Evolutionary conservation across 2,797 vertebrate genomes (phyloP).

Genomic region (Erethizon dorsatum): DNA sequence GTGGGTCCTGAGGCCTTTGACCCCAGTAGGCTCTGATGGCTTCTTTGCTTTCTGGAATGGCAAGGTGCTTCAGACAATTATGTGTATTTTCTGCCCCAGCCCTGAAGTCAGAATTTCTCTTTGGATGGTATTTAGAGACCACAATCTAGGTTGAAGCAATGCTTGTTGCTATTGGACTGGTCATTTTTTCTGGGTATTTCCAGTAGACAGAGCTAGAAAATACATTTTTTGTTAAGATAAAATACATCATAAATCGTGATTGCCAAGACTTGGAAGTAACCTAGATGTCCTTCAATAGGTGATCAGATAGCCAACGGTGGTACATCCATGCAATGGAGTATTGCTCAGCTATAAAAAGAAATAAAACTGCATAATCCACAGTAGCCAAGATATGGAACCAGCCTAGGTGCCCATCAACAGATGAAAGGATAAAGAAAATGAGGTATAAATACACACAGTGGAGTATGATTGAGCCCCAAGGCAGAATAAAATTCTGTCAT

Average conservation of each 20-base stretch:
- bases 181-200: conserved; percentile 24
- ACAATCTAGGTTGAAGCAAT: neutral
- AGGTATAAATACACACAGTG: neutral
- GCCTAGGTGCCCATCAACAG: neutral
- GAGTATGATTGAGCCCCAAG: neutral
- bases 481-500: neutral
- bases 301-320: neutral
- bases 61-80: neutral
- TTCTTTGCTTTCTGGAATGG: conserved; percentile 7
- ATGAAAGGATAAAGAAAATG: neutral
- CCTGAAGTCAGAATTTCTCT: conserved; percentile 17
- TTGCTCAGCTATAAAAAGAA: neutral
- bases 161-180: neutral
- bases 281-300: neutral
- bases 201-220: neutral
- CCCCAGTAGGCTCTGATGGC: neutral
- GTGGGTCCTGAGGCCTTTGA: neutral
- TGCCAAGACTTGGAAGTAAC: neutral
- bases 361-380: neutral
- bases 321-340: neutral
- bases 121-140: conserved; percentile 4
- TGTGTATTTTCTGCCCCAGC: neutral
- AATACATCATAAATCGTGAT: neutral
- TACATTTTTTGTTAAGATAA: neutral
- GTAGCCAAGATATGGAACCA: neutral